These are phyloP conservation scores for Vollenhovia emeryi DNA, from an alignment of 1,140 invertebrate genomes.

Conservation along the genomic window DNA sequence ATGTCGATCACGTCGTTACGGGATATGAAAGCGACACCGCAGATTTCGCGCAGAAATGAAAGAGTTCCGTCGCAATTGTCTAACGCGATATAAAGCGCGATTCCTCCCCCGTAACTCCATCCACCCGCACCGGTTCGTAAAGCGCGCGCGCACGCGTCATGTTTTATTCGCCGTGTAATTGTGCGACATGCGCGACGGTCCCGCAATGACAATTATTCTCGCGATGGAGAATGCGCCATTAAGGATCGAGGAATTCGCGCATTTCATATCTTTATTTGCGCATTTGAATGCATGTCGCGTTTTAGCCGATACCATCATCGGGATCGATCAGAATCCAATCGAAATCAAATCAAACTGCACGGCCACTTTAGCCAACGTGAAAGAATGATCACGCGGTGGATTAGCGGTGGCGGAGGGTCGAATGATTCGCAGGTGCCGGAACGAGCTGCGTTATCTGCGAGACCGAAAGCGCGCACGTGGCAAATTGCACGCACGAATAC, in stretches of 20 bases:
- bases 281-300: slow-evolving; percentile 46
- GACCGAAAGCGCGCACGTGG: slow-evolving; percentile 77
- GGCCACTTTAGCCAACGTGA: slow-evolving; percentile 36
- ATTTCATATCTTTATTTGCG: slow-evolving; percentile 63
- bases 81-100: slow-evolving; percentile 15
- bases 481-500: slow-evolving; percentile 78
- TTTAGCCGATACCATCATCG: slow-evolving; percentile 45
- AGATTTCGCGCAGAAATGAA: slow-evolving; percentile 6
- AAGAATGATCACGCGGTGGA: slow-evolving; percentile 59
- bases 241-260: slow-evolving; percentile 1
- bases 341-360: slow-evolving; percentile 56
- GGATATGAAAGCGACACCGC: neutral
- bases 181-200: neutral
- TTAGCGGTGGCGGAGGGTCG: slow-evolving; percentile 36
- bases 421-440: slow-evolving; percentile 48
- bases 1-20: slow-evolving; percentile 20
- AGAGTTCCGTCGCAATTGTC: slow-evolving; percentile 7
- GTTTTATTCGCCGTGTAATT: neutral
- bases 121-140: slow-evolving; percentile 1
- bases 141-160: neutral
- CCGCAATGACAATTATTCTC: neutral
- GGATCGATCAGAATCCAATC: slow-evolving; percentile 41
- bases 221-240: neutral
- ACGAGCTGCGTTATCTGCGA: slow-evolving; percentile 73
- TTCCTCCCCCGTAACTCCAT: slow-evolving; percentile 15